Evolutionary conservation across 2,797 vertebrate species (phyloP).

Genomic region (Clarias fuscus): DNA sequence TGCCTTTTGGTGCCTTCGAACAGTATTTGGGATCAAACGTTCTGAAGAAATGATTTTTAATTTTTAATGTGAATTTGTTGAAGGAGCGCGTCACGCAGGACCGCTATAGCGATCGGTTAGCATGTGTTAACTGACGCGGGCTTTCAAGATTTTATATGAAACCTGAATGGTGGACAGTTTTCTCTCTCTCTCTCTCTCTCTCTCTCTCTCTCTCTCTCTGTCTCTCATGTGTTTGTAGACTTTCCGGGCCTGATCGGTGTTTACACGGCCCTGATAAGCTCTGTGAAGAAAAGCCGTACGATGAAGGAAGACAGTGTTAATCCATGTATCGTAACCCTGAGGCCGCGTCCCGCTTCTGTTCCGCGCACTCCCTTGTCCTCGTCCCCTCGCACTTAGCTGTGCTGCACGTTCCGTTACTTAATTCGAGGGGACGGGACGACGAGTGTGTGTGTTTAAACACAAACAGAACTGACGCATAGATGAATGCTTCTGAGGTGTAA

Average conservation of each 20-base stretch:
- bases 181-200: background rate
- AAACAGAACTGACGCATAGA: background rate
- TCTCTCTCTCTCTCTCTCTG: background rate
- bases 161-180: too few relatives aligned
- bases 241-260: too few relatives aligned
- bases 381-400: background rate
- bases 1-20: background rate
- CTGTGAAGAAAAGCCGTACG: too few relatives aligned
- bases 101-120: background rate
- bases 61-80: background rate
- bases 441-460: background rate
- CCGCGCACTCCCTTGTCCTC: background rate
- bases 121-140: background rate
- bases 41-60: background rate
- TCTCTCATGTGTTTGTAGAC: background rate
- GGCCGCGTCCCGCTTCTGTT: background rate
- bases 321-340: background rate
- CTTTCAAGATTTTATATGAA: background rate
- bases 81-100: background rate
- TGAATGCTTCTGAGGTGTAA: too few relatives aligned
- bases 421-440: background rate
- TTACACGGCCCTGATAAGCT: background rate
- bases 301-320: background rate
- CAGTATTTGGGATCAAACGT: constrained; percentile 9
- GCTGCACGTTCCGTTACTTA: background rate